Conservation (phyloP, 2,797 vertebrate species). For the Odontamblyopus lacepedii region DNA sequence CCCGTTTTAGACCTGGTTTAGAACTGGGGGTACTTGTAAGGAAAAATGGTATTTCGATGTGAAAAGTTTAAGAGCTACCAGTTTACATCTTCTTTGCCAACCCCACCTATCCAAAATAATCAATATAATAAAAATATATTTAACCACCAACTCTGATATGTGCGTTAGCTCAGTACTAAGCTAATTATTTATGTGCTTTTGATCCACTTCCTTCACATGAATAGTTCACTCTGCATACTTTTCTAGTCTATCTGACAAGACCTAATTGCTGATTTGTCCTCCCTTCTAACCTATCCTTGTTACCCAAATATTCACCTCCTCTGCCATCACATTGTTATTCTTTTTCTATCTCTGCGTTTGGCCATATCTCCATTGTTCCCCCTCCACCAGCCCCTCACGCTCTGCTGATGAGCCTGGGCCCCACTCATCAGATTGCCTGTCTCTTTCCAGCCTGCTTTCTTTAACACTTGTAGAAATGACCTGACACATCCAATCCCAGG, state of each 20-base stretch:
- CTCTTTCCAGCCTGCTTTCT: slow-evolving; percentile 66
- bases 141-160: not conserved
- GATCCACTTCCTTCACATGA: not conserved
- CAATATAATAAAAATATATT: not conserved
- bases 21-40: too few relatives aligned
- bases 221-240: not conserved
- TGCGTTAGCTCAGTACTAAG: not conserved
- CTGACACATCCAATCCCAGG: slow-evolving; percentile 83
- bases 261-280: not conserved
- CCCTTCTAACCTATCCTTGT: slow-evolving; percentile 10
- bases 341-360: slow-evolving; percentile 3
- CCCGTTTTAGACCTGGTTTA: too few relatives aligned
- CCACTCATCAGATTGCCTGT: slow-evolving; percentile 72
- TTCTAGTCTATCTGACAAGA: not conserved
- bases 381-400: not conserved
- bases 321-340: slow-evolving; percentile 9
- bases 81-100: not conserved
- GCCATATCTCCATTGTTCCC: not conserved
- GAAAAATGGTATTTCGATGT: too few relatives aligned
- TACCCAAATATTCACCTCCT: slow-evolving; percentile 3
- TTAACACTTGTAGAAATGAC: slow-evolving; percentile 84
- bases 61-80: too few relatives aligned
- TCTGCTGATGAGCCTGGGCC: slow-evolving; percentile 49
- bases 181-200: not conserved
- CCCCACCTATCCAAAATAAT: not conserved